Percentiles rank a stretch among this genome's conserved stretches.
Conservation (phyloP, 2,113 vertebrate genomes). For the Neolamprologus fasciatus region DNA sequence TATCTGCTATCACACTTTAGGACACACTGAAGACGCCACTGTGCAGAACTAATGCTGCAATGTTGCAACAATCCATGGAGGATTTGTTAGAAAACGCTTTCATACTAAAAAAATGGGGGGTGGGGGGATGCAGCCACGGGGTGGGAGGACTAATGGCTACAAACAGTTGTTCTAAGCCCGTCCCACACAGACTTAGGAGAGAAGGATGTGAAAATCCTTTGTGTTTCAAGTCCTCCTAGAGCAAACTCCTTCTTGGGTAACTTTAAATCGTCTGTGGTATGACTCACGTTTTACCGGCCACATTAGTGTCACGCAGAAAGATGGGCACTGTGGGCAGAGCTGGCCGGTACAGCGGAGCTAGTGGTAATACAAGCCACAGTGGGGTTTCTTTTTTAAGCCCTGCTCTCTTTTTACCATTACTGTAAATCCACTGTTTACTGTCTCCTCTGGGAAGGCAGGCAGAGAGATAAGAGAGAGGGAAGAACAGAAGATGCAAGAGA, state of each 20-base stretch:
- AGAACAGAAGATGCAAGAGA: slow-evolving; percentile 19
- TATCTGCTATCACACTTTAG: slow-evolving; percentile 4
- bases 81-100: slow-evolving; percentile 10
- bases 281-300: slow-evolving; percentile 22
- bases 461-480: slow-evolving; percentile 23
- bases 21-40: neutral
- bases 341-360: slow-evolving; percentile 11
- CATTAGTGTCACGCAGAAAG: slow-evolving; percentile 26
- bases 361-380: slow-evolving; percentile 34
- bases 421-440: slow-evolving; percentile 39
- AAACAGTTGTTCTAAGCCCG: neutral
- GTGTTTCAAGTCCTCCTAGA: neutral
- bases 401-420: slow-evolving; percentile 42
- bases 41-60: neutral
- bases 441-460: slow-evolving; percentile 46
- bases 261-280: neutral
- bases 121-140: neutral
- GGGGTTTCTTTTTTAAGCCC: slow-evolving; percentile 53
- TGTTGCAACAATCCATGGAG: neutral
- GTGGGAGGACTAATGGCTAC: slow-evolving; percentile 11
- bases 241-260: neutral
- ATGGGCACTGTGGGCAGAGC: slow-evolving; percentile 38
- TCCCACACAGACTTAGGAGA: slow-evolving; percentile 9
- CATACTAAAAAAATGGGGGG: slow-evolving; percentile 7
- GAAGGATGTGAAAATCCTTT: neutral